phyloP scores from a whole-genome alignment of 2,888 invertebrate species.

The Eristalis arbustorum region DNA sequence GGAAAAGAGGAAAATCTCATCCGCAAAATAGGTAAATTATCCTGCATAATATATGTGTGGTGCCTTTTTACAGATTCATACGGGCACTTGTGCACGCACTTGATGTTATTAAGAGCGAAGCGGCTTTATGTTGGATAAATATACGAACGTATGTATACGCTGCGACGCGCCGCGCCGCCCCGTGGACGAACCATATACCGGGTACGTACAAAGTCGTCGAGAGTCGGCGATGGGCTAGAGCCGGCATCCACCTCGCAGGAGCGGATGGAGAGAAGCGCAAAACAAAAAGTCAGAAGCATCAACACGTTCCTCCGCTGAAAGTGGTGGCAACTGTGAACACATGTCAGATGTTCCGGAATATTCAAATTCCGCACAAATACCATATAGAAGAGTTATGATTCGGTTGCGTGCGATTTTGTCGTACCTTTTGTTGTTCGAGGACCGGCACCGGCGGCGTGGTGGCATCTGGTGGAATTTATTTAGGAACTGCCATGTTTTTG shows the following conservation, averaged over 20 bases:
- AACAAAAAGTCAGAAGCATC: conserved; percentile 47
- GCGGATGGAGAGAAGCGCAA: conserved; percentile 3
- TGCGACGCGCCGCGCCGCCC: no score
- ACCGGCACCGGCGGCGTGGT: no score
- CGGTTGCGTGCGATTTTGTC: background rate
- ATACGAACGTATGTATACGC: conserved; percentile 15
- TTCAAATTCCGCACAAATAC: conserved; percentile 13
- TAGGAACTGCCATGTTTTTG: no score
- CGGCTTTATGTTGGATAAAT: conserved; percentile 63
- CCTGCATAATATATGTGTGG: conserved; percentile 58
- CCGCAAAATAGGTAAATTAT: conserved; percentile 68
- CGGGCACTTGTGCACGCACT: conserved; percentile 70
- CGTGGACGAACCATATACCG: background rate
- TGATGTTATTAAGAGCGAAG: conserved; percentile 69
- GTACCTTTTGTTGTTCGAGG: background rate
- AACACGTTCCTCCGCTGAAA: conserved; percentile 61
- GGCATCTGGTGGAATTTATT: background rate
- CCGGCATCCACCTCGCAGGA: background rate
- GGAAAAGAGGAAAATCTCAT: conserved; percentile 67
- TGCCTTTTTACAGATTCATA: conserved; percentile 65
- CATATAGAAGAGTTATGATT: background rate
- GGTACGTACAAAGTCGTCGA: conserved; percentile 24
- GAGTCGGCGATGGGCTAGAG: background rate
- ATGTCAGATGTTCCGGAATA: conserved; percentile 29
- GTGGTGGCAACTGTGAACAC: conserved; percentile 53